Conservation (phyloP, 37 sponge, comb jelly and placozoan genomes). For the Mnemiopsis leidyi region DNA sequence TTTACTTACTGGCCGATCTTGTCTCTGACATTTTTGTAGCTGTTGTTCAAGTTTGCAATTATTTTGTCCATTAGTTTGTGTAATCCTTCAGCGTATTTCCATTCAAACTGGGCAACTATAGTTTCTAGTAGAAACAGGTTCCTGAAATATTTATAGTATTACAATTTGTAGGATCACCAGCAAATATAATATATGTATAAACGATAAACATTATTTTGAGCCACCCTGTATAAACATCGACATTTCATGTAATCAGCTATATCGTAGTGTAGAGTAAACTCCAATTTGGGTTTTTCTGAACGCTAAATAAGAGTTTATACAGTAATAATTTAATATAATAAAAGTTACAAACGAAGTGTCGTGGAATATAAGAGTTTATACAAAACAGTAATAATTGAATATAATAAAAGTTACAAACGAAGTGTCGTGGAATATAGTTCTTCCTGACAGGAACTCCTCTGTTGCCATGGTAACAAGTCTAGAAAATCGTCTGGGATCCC, state of each 20-base stretch:
- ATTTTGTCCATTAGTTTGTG: slow-evolving; percentile 4
- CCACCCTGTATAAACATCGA: no score
- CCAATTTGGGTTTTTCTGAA: no score
- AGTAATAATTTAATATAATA: no score
- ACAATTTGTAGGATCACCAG: no score
- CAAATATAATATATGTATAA: no score
- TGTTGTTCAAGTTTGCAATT: background rate
- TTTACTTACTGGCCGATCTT: slow-evolving; percentile 48
- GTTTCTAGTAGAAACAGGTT: slow-evolving; percentile 54
- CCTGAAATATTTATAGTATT: no score
- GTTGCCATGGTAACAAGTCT: background rate
- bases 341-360: slow-evolving; percentile 45
- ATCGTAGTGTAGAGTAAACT: no score
- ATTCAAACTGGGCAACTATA: slow-evolving; percentile 46
- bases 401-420: slow-evolving; percentile 32
- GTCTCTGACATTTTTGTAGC: slow-evolving; percentile 47
- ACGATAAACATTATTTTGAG: no score
- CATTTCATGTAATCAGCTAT: no score
- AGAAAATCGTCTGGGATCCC: slow-evolving; percentile 32
- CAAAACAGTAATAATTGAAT: no score
- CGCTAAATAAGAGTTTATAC: no score
- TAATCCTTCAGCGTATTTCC: slow-evolving; percentile 55
- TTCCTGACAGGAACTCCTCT: background rate
- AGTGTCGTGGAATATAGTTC: slow-evolving; percentile 64
- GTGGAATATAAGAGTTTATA: no score